A percentile compares a stretch with the other conserved stretches of the same genome.
phyloP scores from a whole-genome alignment of 1,140 invertebrate species.

The Saccostrea cuccullata region DNA sequence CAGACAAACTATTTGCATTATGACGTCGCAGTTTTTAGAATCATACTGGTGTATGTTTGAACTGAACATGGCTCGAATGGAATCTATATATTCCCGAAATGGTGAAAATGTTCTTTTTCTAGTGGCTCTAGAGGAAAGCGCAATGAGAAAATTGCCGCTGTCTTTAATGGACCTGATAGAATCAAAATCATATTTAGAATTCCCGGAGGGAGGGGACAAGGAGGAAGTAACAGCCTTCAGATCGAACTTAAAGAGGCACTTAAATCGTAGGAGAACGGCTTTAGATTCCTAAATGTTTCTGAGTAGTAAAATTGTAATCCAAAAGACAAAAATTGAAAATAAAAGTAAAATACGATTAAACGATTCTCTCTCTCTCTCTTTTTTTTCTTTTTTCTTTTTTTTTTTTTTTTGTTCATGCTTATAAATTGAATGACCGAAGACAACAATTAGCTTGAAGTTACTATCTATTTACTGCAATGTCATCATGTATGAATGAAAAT shows the following conservation, averaged over 20 bases:
- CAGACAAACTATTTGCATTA: constrained; percentile 81
- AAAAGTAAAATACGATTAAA: too few relatives aligned
- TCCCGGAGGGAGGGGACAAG: neutral
- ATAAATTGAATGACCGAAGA: too few relatives aligned
- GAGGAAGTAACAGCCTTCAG: neutral
- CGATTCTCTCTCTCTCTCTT: too few relatives aligned
- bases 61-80: constrained; percentile 78
- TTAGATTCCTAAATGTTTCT: neutral
- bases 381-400: too few relatives aligned
- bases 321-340: too few relatives aligned
- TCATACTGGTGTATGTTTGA: constrained; percentile 86
- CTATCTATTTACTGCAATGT: too few relatives aligned
- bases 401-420: too few relatives aligned
- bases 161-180: neutral
- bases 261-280: neutral
- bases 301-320: too few relatives aligned
- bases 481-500: too few relatives aligned
- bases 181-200: neutral
- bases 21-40: constrained; percentile 82
- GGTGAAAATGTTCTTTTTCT: constrained; percentile 42
- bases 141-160: neutral
- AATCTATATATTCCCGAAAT: constrained; percentile 56
- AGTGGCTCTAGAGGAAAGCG: constrained; percentile 10
- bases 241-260: neutral
- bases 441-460: too few relatives aligned